phyloP scores from a whole-genome alignment of 2,888 invertebrate species.

The Choristoneura rosaceana region DNA sequence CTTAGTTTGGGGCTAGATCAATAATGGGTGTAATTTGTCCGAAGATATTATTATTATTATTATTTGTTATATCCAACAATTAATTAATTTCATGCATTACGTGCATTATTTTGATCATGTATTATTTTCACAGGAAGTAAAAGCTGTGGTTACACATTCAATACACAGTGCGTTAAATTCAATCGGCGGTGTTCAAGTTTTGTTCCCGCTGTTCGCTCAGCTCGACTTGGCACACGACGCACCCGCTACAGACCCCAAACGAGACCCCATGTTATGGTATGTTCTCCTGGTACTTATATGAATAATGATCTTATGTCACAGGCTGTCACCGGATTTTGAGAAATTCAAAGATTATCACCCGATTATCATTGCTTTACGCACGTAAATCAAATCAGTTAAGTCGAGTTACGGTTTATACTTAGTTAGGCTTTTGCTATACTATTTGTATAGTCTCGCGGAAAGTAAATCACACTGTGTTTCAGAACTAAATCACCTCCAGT shows the following conservation, averaged over 20 bases:
- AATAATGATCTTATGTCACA: background rate
- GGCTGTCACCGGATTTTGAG: too few species aligned
- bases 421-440: slow-evolving; percentile 20
- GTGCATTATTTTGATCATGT: background rate
- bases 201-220: slow-evolving; percentile 99
- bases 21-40: too few species aligned
- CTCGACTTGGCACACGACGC: slow-evolving; percentile 96
- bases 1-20: too few species aligned
- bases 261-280: slow-evolving; percentile 96
- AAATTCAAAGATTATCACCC: too few species aligned
- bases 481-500: slow-evolving; percentile 48
- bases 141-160: slow-evolving; percentile 99
- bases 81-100: too few species aligned
- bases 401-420: slow-evolving; percentile 20
- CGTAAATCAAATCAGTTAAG: slow-evolving; percentile 21
- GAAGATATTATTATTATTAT: too few species aligned
- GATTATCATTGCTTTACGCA: too few species aligned
- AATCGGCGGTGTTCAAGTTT: slow-evolving; percentile 98
- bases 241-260: slow-evolving; percentile 91
- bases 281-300: slow-evolving; percentile 53
- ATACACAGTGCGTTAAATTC: slow-evolving; percentile 99
- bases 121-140: slow-evolving; percentile 92
- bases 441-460: slow-evolving; percentile 25
- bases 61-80: too few species aligned
- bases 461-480: slow-evolving; percentile 49